Base-by-base conservation (phyloP, 2,113 vertebrate species). In the Zingel zingel region DNA sequence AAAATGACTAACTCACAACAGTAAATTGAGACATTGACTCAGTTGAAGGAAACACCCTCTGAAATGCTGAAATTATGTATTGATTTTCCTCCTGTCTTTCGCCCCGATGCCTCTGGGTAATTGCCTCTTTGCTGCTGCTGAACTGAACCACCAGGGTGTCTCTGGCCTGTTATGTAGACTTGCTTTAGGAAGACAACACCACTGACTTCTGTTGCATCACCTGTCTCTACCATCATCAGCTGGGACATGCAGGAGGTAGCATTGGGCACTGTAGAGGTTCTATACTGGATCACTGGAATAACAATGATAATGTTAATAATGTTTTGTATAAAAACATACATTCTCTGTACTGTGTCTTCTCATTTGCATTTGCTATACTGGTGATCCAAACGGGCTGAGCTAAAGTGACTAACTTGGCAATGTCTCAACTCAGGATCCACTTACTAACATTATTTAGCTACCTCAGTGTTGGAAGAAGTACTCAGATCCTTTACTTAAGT, bases 11-110 rank as follows among this genome's bases (percentile, higher is more conserved):
- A 39, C 51, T 87, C 77, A 87, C 64, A 51, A 33, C 54, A 74
- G 77, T 88, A 82, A 92, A 93, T 92, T 87, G 84, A 94, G 91
- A 93, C 91, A 86, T 92, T 75, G 81, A 91, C 87, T 91, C 86
- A 74, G 83, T 69, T 81, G 90, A 93, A 85, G 92, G 91, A 94
- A 94, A 91, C 90, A 91, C 90, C 77, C 82, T 91, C 86, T 93
- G 90, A 93, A 93, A 94, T 86, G 83, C 88, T 92, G 89, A 93
- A 93, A 94, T 94, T 87, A 93, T 94, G 53, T 93, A 93, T 94
- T 93, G 93, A 94, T 94, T 94, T 93, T 93, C 63, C 79, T 88
- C 72, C 90, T 87, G 91, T 94, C 92, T 89, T 90, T 92, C 89
- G 90, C 88, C 77, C 89, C 79, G 70, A 79, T 93, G 93, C 91